A percentile compares a stretch with the other conserved stretches of the same genome.
Evolutionary conservation across 2,888 invertebrate genomes (phyloP).

Genomic region (Aporophyla nigra): DNA sequence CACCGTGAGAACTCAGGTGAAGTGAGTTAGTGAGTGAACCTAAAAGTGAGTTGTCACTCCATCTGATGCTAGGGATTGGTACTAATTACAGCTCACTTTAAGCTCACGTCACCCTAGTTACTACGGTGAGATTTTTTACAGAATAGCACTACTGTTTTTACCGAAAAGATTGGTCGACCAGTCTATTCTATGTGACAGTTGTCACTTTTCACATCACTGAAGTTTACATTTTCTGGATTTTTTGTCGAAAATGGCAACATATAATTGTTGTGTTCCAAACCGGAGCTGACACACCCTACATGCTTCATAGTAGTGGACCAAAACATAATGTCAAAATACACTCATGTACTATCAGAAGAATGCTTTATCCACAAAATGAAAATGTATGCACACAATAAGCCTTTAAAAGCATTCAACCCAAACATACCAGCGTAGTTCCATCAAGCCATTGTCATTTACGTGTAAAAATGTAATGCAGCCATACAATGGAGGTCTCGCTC

Average conservation of each 20-base stretch:
- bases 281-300: constrained; percentile 4
- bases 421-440: constrained; percentile 28
- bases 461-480: constrained; percentile 73
- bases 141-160: too few species aligned
- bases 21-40: too few species aligned
- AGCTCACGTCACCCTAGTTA: too few species aligned
- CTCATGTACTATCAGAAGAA: constrained; percentile 21
- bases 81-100: too few species aligned
- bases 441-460: constrained; percentile 63
- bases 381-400: constrained; percentile 46
- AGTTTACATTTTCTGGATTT: not conserved
- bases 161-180: too few species aligned
- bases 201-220: too few species aligned
- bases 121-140: too few species aligned
- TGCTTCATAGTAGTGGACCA: not conserved
- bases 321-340: not conserved
- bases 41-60: too few species aligned
- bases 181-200: not conserved
- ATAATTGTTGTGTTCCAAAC: not conserved
- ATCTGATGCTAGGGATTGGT: too few species aligned
- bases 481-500: constrained; percentile 66
- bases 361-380: constrained; percentile 27
- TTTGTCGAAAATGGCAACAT: not conserved
- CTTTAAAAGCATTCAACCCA: constrained; percentile 55
- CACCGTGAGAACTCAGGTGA: too few species aligned